A percentile compares a stretch with the other conserved stretches of the same genome.
Conservation (phyloP, 2,113 vertebrate species). For the Podiceps cristatus region DNA sequence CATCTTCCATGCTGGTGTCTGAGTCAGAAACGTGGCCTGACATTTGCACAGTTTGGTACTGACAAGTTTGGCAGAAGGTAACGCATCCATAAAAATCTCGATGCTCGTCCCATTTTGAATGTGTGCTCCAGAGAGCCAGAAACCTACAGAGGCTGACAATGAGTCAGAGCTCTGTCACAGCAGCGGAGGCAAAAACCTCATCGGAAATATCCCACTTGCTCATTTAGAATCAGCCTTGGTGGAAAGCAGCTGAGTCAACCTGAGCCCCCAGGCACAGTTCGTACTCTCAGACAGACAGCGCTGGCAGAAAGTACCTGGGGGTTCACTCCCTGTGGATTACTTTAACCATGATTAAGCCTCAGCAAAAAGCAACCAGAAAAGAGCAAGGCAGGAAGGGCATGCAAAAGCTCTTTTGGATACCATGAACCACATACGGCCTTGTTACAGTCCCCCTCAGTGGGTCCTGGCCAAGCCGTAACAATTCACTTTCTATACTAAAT, state of each 20-base stretch:
- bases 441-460: background rate
- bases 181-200: background rate
- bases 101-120: background rate
- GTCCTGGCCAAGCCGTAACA: background rate
- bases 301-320: background rate
- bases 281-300: background rate
- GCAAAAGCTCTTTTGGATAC: background rate
- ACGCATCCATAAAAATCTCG: background rate
- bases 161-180: background rate
- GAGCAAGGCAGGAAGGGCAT: background rate
- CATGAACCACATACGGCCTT: rapidly evolving
- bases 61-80: background rate
- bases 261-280: background rate
- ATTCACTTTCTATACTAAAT: background rate
- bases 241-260: background rate
- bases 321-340: background rate
- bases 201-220: background rate
- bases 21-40: background rate
- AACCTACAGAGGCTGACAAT: background rate
- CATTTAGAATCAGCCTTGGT: background rate
- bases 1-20: background rate
- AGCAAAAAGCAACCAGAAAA: background rate
- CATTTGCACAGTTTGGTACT: background rate
- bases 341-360: background rate
- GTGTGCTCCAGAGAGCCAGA: background rate